These are phyloP conservation scores for Acromyrmex heyeri DNA, from an alignment of 1,140 invertebrate genomes.

Conservation along the genomic window DNA sequence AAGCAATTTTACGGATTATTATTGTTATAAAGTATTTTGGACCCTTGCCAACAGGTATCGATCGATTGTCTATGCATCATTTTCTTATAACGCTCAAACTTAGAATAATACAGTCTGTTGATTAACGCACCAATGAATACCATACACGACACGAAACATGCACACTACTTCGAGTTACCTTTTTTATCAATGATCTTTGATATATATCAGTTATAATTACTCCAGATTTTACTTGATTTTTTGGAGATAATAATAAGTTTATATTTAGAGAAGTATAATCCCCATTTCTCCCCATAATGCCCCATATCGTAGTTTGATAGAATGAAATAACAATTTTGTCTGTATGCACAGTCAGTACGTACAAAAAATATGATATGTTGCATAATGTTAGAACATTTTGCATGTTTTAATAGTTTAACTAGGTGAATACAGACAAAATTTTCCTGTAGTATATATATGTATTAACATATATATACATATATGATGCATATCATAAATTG, in stretches of 20 bases:
- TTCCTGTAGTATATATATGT: constrained; percentile 55
- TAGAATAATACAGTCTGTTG: constrained; percentile 66
- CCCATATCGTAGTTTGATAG: constrained; percentile 60
- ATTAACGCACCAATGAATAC: constrained; percentile 77
- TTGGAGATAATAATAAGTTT: constrained; percentile 63
- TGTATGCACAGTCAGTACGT: constrained; percentile 57
- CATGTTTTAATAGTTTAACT: constrained; percentile 39
- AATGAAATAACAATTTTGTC: constrained; percentile 71
- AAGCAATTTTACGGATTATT: constrained; percentile 16
- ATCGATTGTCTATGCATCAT: constrained; percentile 77
- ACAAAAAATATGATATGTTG: constrained; percentile 46
- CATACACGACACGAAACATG: constrained; percentile 83
- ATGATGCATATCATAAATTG: constrained; percentile 23
- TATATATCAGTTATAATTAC: constrained; percentile 63
- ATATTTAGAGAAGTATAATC: constrained; percentile 58
- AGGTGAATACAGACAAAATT: constrained; percentile 71
- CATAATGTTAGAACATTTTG: constrained; percentile 24
- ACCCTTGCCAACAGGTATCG: constrained; percentile 71
- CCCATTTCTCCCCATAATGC: constrained; percentile 34
- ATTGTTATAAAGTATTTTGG: constrained; percentile 56
- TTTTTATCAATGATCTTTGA: constrained; percentile 66
- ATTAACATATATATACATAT: constrained; percentile 31
- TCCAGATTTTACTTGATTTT: constrained; percentile 68
- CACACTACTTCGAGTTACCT: constrained; percentile 73
- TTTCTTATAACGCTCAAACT: constrained; percentile 74